Evolutionary conservation across 2,113 vertebrate genomes (phyloP).

Genomic region (Chinchilla lanigera): DNA sequence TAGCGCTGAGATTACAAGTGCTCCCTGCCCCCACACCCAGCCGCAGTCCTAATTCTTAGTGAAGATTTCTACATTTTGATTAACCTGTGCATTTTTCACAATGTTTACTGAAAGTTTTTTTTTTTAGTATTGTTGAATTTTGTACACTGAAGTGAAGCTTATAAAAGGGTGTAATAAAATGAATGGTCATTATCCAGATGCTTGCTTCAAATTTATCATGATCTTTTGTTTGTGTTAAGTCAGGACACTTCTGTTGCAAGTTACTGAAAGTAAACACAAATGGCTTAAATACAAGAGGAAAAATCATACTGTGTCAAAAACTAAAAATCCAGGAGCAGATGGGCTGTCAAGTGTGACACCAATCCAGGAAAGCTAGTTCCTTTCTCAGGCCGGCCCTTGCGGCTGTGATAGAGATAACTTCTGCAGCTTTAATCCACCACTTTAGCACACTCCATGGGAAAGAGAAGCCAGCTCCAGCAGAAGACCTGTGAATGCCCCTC

Average conservation of each 20-base stretch:
- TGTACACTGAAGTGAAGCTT: neutral
- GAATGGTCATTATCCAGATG: neutral
- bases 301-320: neutral
- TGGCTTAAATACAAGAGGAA: neutral
- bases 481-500: neutral
- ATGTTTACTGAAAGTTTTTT: neutral
- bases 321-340: neutral
- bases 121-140: neutral
- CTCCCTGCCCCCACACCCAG: neutral
- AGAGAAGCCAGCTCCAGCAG: neutral
- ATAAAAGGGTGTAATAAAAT: neutral
- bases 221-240: neutral
- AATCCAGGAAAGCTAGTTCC: neutral
- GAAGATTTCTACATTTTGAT: neutral
- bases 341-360: neutral
- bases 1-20: neutral
- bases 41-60: neutral
- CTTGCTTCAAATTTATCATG: neutral
- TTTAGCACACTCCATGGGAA: neutral
- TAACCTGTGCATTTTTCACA: neutral
- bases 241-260: neutral
- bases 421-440: neutral
- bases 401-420: neutral
- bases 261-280: slow-evolving; percentile 6
- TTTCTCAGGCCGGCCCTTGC: neutral